Evolutionary conservation across 2,113 vertebrate genomes (phyloP), one percentile per base, ranked within the genome.

Genomic region (Chitala chitala): DNA sequence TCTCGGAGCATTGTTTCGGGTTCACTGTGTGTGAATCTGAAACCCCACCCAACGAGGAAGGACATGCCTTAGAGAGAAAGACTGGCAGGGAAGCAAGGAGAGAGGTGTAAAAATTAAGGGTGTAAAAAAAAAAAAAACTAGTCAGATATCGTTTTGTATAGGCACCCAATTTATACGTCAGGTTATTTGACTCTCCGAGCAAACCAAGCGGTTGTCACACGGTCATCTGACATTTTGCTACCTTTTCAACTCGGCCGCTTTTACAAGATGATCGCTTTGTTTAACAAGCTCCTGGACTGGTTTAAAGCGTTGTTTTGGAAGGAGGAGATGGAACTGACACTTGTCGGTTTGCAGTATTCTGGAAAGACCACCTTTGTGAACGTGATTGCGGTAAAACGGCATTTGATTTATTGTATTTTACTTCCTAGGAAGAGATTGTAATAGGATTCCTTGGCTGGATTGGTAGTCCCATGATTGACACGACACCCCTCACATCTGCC

Each of bases 281-380:
- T 94, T 79, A 93, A 89, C 81, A 93, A 93, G 85, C 91, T 94
- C 79, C 83, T 94, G 87, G 92, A 93, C 89, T 94, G 92, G 92
- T 94, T 94, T 84, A 92, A 92, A 85, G 90, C 92, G 55, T 84
- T 94, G 4, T 94, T 94, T 86, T 94, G 92, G 92, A 94, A 94
- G 85, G 92, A 94, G 86, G 92, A 94, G 89, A 94, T 94, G 92
- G 92, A 94, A 86, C 89, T 94, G 42, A 94, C 92, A 51, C 85
- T 94, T 75, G 92, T 94, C 75, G 92, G 92, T 76, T 87, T 93
- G 86, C 92, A 94, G 86, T 94, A 94, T 81, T 94, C 92, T 29
- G 92, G 92, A 76, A 94, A 94, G 86, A 93, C 92, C 84, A 94
- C 92, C 79, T 94, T 94, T 85, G 92, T 94, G 83, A 94, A 93